These are phyloP conservation scores for Microhierax caerulescens DNA, from an alignment of 2,797 vertebrate species.

Conservation along the genomic window DNA sequence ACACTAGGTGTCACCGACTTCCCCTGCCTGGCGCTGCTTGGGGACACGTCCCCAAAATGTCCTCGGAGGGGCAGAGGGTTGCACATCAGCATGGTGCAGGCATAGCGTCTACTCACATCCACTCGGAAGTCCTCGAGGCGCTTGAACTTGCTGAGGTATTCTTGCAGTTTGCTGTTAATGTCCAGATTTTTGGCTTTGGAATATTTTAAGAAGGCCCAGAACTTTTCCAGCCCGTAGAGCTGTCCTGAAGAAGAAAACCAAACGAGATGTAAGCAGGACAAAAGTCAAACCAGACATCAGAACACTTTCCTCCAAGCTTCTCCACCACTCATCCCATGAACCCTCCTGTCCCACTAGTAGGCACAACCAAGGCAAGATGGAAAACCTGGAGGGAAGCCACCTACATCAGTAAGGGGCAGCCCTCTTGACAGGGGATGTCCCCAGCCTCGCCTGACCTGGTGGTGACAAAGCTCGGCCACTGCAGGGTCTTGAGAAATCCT, in stretches of 20 bases:
- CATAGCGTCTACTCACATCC: slow-evolving; percentile 82
- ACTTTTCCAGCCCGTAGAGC: slow-evolving; percentile 97
- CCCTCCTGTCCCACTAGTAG: neutral
- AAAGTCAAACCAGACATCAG: neutral
- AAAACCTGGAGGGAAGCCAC: neutral
- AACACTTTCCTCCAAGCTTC: neutral
- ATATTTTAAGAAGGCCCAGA: slow-evolving; percentile 99
- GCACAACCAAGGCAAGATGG: neutral
- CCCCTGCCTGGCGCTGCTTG: fast-evolving
- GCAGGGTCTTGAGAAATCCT: neutral
- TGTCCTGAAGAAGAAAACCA: slow-evolving; percentile 79
- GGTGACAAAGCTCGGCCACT: neutral
- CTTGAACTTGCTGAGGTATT: slow-evolving; percentile 92
- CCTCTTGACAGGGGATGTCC: neutral
- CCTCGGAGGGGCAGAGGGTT: fast-evolving
- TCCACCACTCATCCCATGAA: neutral
- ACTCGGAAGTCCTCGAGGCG: slow-evolving; percentile 98
- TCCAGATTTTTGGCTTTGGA: slow-evolving; percentile 96
- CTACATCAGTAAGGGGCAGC: neutral
- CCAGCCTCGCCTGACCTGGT: neutral
- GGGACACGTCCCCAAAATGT: neutral
- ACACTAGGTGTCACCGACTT: slow-evolving; percentile 64
- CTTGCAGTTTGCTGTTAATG: slow-evolving; percentile 92
- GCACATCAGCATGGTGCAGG: neutral
- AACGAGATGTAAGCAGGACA: neutral